Conservation (phyloP, 2,113 vertebrate species). For the Nibea albiflora region DNA sequence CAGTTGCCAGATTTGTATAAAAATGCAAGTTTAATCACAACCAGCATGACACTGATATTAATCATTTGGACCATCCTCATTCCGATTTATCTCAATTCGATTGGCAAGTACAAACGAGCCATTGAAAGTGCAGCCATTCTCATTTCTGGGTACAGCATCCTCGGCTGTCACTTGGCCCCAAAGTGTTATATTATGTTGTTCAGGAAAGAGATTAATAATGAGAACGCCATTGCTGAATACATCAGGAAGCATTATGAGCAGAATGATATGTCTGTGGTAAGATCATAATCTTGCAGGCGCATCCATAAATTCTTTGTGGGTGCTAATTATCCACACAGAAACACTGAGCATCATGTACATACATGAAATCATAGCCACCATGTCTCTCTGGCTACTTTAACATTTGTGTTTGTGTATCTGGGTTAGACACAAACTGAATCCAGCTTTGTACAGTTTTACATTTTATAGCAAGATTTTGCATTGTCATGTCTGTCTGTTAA, state of each 20-base stretch:
- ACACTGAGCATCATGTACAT: too few species aligned
- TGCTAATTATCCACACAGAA: too few species aligned
- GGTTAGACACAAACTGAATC: too few species aligned
- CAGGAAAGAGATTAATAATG: constrained; percentile 88
- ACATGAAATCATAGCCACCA: too few species aligned
- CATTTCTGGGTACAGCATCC: constrained; percentile 87
- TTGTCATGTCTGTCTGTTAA: too few species aligned
- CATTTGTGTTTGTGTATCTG: too few species aligned
- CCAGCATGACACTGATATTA: constrained; percentile 73
- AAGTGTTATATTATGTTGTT: constrained; percentile 90
- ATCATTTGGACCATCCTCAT: constrained; percentile 87
- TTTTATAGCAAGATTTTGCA: too few species aligned
- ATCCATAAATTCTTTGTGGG: too few species aligned
- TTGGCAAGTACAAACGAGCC: constrained; percentile 82
- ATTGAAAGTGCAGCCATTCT: constrained; percentile 86
- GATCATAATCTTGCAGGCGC: constrained; percentile 55
- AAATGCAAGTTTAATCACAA: constrained; percentile 64
- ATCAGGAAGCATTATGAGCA: constrained; percentile 82
- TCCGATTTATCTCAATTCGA: constrained; percentile 82
- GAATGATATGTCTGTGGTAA: constrained; percentile 44
- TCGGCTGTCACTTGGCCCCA: constrained; percentile 87
- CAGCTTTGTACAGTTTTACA: too few species aligned
- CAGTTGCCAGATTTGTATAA: constrained; percentile 78
- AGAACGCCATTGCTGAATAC: constrained; percentile 86
- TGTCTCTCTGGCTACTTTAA: too few species aligned